phyloP scores from a whole-genome alignment of 2,888 invertebrate species.

The Lymantria monacha region DNA sequence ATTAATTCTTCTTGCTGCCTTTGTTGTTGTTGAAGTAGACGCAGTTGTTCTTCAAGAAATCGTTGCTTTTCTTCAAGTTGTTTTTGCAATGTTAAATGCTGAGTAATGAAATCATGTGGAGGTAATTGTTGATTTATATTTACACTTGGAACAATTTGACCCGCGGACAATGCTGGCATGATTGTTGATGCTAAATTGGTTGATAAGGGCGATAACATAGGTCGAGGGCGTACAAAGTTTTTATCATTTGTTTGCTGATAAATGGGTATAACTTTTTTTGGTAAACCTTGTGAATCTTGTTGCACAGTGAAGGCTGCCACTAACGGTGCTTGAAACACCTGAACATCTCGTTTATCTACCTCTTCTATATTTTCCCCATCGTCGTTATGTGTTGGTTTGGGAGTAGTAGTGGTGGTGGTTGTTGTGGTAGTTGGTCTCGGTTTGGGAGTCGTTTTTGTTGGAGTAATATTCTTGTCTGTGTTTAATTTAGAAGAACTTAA shows the following conservation, averaged over 20 bases:
- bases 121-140: slow-evolving; percentile 41
- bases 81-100: slow-evolving; percentile 66
- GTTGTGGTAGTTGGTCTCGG: slow-evolving; percentile 67
- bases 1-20: slow-evolving; percentile 86
- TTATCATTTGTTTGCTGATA: slow-evolving; percentile 73
- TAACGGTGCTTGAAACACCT: slow-evolving; percentile 90
- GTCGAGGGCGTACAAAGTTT: slow-evolving; percentile 33
- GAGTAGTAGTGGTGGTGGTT: slow-evolving; percentile 84
- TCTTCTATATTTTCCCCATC: slow-evolving; percentile 86
- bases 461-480: slow-evolving; percentile 39
- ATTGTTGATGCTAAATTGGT: slow-evolving; percentile 35
- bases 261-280: slow-evolving; percentile 90
- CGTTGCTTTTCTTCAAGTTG: slow-evolving; percentile 86
- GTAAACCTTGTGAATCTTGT: slow-evolving; percentile 89
- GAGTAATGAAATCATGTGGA: slow-evolving; percentile 55
- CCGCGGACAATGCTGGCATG: slow-evolving; percentile 35
- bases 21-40: slow-evolving; percentile 85
- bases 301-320: slow-evolving; percentile 94
- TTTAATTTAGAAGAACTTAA: slow-evolving; percentile 47
- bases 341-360: slow-evolving; percentile 86
- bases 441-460: slow-evolving; percentile 42
- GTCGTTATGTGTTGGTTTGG: slow-evolving; percentile 85
- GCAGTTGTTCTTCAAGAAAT: slow-evolving; percentile 86
- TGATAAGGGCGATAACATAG: slow-evolving; percentile 25
- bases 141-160: slow-evolving; percentile 30